Evolutionary conservation across 2,113 vertebrate genomes (phyloP).

Genomic region (Oxyura jamaicensis): DNA sequence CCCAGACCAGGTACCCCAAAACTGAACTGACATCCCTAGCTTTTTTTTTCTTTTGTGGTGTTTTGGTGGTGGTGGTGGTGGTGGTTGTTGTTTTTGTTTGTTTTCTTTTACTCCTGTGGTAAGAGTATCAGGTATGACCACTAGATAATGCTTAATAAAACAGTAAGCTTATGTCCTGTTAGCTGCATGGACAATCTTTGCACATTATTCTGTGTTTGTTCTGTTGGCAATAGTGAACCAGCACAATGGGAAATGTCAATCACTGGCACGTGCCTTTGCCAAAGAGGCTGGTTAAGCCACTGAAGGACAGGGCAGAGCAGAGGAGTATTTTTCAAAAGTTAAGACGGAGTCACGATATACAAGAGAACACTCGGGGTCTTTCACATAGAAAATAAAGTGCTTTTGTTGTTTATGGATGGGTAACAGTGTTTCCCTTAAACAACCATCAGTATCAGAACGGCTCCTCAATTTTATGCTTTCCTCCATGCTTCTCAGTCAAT

Average conservation of each 20-base stretch:
- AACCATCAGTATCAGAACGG: not conserved
- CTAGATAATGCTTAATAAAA: not conserved
- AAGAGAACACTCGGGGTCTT: not conserved
- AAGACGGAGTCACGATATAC: not conserved
- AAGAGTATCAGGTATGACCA: not conserved
- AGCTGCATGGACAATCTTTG: not conserved
- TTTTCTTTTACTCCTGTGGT: not conserved
- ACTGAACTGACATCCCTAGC: not conserved
- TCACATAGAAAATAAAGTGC: not conserved
- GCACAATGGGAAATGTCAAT: not conserved
- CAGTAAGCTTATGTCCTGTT: not conserved
- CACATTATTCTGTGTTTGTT: not conserved
- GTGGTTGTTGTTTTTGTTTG: not conserved
- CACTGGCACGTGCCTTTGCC: not conserved
- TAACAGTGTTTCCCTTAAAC: not conserved
- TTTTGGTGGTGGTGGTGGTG: too few relatives aligned
- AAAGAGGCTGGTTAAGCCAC: not conserved
- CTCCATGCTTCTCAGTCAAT: not conserved
- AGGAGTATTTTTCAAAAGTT: not conserved
- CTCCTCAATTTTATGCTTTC: not conserved
- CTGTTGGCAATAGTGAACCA: not conserved
- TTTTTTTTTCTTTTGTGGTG: too few relatives aligned
- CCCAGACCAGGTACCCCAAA: not conserved
- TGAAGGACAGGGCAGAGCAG: rapidly evolving
- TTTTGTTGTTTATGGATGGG: not conserved